A percentile compares a stretch with the other conserved stretches of the same genome.
Evolutionary conservation across 2,888 invertebrate genomes (phyloP).

Genomic region (Calameuta pallipes): DNA sequence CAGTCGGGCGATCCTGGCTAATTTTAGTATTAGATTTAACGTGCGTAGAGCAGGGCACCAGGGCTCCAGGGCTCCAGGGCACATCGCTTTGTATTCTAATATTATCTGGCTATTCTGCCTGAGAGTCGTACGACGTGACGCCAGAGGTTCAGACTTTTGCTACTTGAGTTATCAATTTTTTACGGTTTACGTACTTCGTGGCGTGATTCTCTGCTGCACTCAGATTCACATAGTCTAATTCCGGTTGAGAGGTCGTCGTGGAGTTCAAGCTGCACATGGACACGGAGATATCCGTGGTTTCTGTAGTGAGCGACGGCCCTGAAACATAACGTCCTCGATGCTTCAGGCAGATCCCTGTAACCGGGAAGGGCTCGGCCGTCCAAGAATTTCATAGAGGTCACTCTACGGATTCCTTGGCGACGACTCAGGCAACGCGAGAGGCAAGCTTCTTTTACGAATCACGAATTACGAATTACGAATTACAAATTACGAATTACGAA

Average conservation of each 20-base stretch:
- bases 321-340: slow-evolving; percentile 33
- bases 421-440: slow-evolving; percentile 49
- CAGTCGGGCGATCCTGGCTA: neutral
- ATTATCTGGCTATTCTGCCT: too few species aligned
- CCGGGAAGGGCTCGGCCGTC: too few species aligned
- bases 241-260: slow-evolving; percentile 61
- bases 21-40: too few species aligned
- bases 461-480: too few species aligned
- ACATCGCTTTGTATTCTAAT: too few species aligned
- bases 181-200: slow-evolving; percentile 48
- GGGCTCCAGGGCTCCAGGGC: too few species aligned
- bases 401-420: neutral
- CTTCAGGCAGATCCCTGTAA: neutral
- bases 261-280: slow-evolving; percentile 69
- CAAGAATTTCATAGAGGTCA: slow-evolving; percentile 52
- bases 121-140: too few species aligned
- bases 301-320: slow-evolving; percentile 67
- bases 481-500: too few species aligned
- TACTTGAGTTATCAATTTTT: too few species aligned
- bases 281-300: slow-evolving; percentile 68
- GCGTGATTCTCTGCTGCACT: slow-evolving; percentile 51
- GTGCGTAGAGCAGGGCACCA: too few species aligned
- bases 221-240: slow-evolving; percentile 67
- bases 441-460: neutral
- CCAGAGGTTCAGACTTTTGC: too few species aligned